These are phyloP conservation scores for Bufo gargarizans DNA, from an alignment of 2,113 vertebrate species.

Conservation along the genomic window DNA sequence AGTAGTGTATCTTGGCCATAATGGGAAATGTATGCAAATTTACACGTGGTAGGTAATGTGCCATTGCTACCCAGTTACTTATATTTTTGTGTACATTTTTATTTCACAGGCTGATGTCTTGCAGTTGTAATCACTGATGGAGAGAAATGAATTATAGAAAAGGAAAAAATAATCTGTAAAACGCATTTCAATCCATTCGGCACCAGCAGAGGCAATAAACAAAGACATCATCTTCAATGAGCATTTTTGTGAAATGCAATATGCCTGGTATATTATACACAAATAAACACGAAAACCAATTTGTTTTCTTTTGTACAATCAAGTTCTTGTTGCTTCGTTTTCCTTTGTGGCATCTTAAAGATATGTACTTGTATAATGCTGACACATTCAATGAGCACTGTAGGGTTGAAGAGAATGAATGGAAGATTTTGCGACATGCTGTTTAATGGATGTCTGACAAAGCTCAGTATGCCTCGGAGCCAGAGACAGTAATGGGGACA, in stretches of 20 bases:
- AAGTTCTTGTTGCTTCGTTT: not conserved
- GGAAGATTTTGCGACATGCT: constrained; percentile 12
- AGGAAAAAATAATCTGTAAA: not conserved
- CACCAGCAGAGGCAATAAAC: constrained; percentile 9
- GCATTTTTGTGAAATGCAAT: not conserved
- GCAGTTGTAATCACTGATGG: constrained; percentile 38
- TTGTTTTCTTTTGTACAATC: not conserved
- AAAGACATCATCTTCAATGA: not conserved
- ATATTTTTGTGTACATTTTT: not conserved
- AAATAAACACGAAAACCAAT: constrained; percentile 3
- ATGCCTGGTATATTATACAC: constrained; percentile 3
- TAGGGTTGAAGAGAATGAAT: constrained; percentile 9
- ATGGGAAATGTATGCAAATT: too few species aligned
- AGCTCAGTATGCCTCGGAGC: not conserved
- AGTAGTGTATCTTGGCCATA: too few species aligned
- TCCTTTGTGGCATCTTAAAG: not conserved
- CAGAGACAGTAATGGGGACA: constrained; percentile 23
- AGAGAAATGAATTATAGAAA: constrained; percentile 8
- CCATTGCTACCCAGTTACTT: not conserved
- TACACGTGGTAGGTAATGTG: not conserved
- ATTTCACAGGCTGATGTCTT: constrained; percentile 19
- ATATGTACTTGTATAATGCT: too few species aligned
- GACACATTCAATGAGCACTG: not conserved
- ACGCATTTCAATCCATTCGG: not conserved
- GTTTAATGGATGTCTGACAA: constrained; percentile 20